Percentiles rank a stretch among this genome's conserved stretches.
Evolutionary conservation across 1,140 invertebrate species (phyloP).

Genomic region (Dendrolimus kikuchii): DNA sequence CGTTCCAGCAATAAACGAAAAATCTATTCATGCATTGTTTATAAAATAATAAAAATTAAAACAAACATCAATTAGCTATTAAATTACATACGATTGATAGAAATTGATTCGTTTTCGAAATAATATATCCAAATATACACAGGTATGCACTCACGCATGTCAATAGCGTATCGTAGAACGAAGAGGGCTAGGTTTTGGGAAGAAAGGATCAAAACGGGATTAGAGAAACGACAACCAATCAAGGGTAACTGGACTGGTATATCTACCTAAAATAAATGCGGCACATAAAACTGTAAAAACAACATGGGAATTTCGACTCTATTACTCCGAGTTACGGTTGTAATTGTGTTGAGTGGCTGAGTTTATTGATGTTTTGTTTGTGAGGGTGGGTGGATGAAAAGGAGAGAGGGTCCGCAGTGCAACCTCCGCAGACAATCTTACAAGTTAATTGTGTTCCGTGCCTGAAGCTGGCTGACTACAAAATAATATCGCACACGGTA

Average conservation of each 20-base stretch:
- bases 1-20: too few relatives aligned
- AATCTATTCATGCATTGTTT: too few relatives aligned
- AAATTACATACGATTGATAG: too few relatives aligned
- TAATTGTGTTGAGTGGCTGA: slow-evolving; percentile 23
- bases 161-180: slow-evolving; percentile 61
- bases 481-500: slow-evolving; percentile 58
- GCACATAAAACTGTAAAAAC: slow-evolving; percentile 60
- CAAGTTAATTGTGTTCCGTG: slow-evolving; percentile 72
- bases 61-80: too few relatives aligned
- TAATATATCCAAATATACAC: slow-evolving; percentile 17
- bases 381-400: slow-evolving; percentile 57
- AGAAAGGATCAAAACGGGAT: slow-evolving; percentile 72
- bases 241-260: slow-evolving; percentile 73
- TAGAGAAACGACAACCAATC: slow-evolving; percentile 74
- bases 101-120: too few relatives aligned
- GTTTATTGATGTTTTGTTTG: slow-evolving; percentile 72
- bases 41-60: too few relatives aligned
- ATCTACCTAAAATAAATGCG: slow-evolving; percentile 71
- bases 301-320: slow-evolving; percentile 27
- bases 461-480: slow-evolving; percentile 60
- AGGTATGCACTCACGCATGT: slow-evolving; percentile 53
- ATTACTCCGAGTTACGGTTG: slow-evolving; percentile 17
- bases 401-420: slow-evolving; percentile 57
- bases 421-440: slow-evolving; percentile 70
- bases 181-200: slow-evolving; percentile 66